Evolutionary conservation across 2,797 vertebrate genomes (phyloP).

Genomic region (Netta rufina): DNA sequence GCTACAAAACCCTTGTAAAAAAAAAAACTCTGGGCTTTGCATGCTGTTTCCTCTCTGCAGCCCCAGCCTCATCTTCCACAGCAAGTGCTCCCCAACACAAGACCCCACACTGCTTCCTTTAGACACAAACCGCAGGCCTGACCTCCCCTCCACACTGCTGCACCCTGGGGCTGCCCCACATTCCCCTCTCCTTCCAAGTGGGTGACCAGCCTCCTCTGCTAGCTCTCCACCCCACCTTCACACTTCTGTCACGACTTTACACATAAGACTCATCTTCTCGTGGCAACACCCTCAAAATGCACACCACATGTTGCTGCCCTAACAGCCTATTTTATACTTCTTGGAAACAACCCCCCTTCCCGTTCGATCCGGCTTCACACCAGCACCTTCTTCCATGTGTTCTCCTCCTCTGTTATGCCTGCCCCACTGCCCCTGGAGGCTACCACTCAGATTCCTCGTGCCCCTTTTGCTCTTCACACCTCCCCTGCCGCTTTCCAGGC

Average conservation of each 20-base stretch:
- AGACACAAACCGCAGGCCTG: neutral
- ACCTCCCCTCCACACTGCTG: neutral
- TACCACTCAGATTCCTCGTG: neutral
- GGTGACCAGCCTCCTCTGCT: neutral
- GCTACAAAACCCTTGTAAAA: neutral
- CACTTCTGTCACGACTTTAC: neutral
- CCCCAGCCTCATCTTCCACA: neutral
- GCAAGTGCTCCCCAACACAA: neutral
- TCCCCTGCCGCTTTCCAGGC: neutral
- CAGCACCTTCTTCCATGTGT: accelerated
- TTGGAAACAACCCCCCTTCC: neutral
- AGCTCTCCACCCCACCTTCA: neutral
- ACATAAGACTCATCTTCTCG: neutral
- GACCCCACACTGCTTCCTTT: neutral
- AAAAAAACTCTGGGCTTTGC: neutral
- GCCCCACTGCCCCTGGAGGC: neutral
- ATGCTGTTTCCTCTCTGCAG: neutral
- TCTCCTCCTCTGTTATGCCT: neutral
- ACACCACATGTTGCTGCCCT: neutral
- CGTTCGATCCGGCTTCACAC: neutral
- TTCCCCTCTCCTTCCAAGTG: neutral
- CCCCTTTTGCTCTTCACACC: neutral
- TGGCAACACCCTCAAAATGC: neutral
- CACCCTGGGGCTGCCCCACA: neutral
- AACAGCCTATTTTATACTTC: neutral